These are phyloP conservation scores for Volucella bombylans DNA, from an alignment of 2,888 invertebrate genomes.

Conservation along the genomic window DNA sequence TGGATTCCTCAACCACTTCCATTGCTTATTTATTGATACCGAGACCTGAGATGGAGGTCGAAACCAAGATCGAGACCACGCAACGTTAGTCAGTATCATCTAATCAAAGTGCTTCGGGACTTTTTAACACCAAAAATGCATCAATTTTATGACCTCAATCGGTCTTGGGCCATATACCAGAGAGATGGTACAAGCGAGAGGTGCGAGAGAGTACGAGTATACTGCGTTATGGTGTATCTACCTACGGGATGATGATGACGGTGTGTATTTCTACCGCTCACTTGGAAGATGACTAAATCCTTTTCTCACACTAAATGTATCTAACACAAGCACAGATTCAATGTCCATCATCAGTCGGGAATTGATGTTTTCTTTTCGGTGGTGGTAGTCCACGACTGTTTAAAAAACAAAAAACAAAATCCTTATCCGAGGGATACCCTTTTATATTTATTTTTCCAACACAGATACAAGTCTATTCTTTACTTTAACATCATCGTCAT, in stretches of 20 bases:
- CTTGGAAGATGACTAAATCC: slow-evolving; percentile 33
- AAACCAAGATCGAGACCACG: slow-evolving; percentile 27
- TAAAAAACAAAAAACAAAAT: background rate
- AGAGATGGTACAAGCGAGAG: no score
- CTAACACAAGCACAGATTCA: slow-evolving; percentile 39
- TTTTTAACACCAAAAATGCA: slow-evolving; percentile 73
- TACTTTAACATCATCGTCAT: slow-evolving; percentile 15
- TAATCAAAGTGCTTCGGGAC: slow-evolving; percentile 66
- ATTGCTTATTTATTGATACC: slow-evolving; percentile 69
- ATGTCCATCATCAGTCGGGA: slow-evolving; percentile 57
- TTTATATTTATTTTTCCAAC: slow-evolving; percentile 65
- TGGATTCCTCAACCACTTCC: slow-evolving; percentile 10
- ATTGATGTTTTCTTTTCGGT: slow-evolving; percentile 26
- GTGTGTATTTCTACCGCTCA: background rate
- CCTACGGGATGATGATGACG: slow-evolving; percentile 34
- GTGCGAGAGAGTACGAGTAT: no score
- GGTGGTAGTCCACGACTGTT: slow-evolving; percentile 15
- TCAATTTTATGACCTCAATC: slow-evolving; percentile 74
- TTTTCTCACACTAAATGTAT: slow-evolving; percentile 67
- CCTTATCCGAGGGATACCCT: slow-evolving; percentile 70
- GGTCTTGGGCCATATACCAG: slow-evolving; percentile 28
- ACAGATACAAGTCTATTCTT: slow-evolving; percentile 46
- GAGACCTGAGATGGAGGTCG: background rate
- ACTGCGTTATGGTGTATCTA: slow-evolving; percentile 17
- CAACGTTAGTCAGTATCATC: slow-evolving; percentile 52